Percentiles rank a stretch among this genome's conserved stretches.
Conservation (phyloP, 2,797 vertebrate species). For the Enteromius paludinosus region DNA sequence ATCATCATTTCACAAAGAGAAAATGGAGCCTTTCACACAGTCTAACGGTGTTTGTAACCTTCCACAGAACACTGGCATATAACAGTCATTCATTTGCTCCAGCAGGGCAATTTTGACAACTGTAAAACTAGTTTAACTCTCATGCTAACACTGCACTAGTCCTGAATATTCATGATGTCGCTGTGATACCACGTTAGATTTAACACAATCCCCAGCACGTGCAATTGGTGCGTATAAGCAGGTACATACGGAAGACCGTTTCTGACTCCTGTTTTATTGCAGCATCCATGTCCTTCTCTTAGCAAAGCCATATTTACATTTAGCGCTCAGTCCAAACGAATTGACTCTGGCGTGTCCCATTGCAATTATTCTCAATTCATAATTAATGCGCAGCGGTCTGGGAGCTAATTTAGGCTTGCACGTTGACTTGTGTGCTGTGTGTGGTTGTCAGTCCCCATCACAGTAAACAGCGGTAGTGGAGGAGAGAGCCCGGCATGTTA, state of each 20-base stretch:
- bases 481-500: constrained; percentile 71
- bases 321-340: constrained; percentile 75
- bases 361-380: constrained; percentile 82
- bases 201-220: constrained; percentile 4
- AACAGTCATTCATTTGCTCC: constrained; percentile 62
- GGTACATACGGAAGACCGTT: constrained; percentile 29
- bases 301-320: constrained; percentile 64
- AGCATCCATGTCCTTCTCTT: constrained; percentile 33
- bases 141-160: constrained; percentile 24
- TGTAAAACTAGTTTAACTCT: not conserved
- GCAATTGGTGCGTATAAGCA: not conserved
- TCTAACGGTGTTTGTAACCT: constrained; percentile 62
- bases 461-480: constrained; percentile 76
- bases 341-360: constrained; percentile 78
- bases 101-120: not conserved
- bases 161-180: constrained; percentile 46
- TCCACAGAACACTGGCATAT: constrained; percentile 68
- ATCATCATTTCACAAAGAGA: constrained; percentile 73
- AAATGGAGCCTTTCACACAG: constrained; percentile 69
- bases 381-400: constrained; percentile 81
- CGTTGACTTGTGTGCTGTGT: constrained; percentile 76
- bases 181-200: constrained; percentile 27
- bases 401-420: constrained; percentile 82
- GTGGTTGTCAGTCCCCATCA: constrained; percentile 80
- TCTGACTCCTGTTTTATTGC: constrained; percentile 27